Conservation (phyloP, 2,113 vertebrate species). For the Strigops habroptila region DNA sequence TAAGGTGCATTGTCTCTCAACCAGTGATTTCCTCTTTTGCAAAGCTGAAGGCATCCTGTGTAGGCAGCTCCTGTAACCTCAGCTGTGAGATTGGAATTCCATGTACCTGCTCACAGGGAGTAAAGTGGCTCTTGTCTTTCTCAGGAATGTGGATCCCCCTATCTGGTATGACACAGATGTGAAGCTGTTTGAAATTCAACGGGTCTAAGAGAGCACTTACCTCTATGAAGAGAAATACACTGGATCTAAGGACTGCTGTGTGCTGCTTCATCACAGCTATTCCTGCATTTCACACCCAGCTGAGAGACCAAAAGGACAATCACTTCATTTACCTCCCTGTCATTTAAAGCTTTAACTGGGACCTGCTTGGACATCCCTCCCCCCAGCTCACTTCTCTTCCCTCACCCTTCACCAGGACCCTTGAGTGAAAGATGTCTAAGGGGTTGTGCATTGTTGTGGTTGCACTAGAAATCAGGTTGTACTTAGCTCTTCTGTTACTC, state of each 20-base stretch:
- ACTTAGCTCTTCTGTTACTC: conserved; percentile 34
- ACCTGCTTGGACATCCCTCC: conserved; percentile 29
- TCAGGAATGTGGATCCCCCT: conserved; percentile 96
- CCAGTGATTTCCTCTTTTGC: neutral
- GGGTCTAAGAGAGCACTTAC: conserved; percentile 79
- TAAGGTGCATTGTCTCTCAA: neutral
- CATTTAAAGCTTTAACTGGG: conserved; percentile 63
- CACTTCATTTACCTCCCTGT: conserved; percentile 59
- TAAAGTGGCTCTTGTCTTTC: conserved; percentile 9
- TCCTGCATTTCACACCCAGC: conserved; percentile 62
- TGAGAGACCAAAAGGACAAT: conserved; percentile 70
- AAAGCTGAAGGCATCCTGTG: neutral
- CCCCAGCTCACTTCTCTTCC: conserved; percentile 11
- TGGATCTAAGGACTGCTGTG: conserved; percentile 59
- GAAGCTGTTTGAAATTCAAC: conserved; percentile 97
- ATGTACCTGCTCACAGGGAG: neutral
- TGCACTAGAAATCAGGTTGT: conserved; percentile 54
- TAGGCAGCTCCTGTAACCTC: neutral
- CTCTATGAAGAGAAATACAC: conserved; percentile 43
- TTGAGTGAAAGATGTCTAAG: conserved; percentile 18
- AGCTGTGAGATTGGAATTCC: neutral
- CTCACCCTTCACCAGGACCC: neutral
- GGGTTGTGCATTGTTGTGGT: conserved; percentile 35
- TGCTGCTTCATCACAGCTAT: conserved; percentile 61
- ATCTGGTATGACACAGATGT: conserved; percentile 99